These are phyloP conservation scores for Plecotus auritus DNA, from an alignment of 2,113 vertebrate species.

Conservation along the genomic window DNA sequence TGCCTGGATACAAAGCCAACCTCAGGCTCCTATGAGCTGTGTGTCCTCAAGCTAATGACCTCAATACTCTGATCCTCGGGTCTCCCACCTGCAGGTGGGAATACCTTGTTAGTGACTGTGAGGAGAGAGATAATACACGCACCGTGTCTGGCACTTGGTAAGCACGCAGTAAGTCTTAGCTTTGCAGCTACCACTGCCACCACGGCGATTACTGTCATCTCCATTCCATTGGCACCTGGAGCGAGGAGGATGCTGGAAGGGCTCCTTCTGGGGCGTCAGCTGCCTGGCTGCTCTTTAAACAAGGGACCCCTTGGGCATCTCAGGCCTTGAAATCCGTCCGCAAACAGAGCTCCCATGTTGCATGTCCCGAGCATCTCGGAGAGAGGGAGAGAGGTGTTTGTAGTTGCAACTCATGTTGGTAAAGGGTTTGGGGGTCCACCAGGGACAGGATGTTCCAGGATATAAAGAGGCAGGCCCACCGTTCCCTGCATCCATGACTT, in stretches of 20 bases:
- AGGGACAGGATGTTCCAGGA: neutral
- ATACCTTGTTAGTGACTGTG: neutral
- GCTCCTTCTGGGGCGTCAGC: neutral
- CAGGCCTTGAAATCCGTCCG: neutral
- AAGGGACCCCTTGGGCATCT: neutral
- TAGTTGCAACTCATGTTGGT: neutral
- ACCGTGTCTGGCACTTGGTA: fast-evolving
- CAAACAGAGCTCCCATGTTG: neutral
- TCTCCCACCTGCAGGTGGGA: neutral
- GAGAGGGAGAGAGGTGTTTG: neutral
- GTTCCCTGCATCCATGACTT: fast-evolving
- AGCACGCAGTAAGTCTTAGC: neutral
- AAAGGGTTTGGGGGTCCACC: neutral
- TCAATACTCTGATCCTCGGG: neutral
- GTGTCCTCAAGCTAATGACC: neutral
- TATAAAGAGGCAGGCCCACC: fast-evolving
- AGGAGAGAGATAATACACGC: fast-evolving
- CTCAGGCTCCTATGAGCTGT: neutral
- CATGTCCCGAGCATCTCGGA: fast-evolving
- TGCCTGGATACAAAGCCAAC: neutral
- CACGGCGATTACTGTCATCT: fast-evolving
- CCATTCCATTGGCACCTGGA: neutral
- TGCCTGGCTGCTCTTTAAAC: neutral
- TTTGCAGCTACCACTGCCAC: fast-evolving
- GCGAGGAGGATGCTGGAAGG: neutral